Base-by-base conservation (phyloP, 2,113 vertebrate genomes). In the Aldabrachelys gigantea region DNA sequence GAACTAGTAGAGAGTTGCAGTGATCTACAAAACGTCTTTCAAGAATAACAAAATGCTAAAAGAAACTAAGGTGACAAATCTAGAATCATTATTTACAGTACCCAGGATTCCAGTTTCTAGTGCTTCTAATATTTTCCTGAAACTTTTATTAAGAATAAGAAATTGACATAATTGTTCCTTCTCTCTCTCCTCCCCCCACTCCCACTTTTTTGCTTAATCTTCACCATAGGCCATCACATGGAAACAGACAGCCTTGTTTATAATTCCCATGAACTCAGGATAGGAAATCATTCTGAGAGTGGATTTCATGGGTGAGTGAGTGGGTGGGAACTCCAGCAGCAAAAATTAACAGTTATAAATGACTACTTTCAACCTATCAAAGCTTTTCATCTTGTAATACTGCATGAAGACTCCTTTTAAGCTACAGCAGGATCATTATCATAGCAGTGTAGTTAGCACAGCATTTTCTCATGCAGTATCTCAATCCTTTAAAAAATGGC, bases 191-290 rank as follows among this genome's bases (percentile, higher is more conserved):
- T 91, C 22, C 62, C 6, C 1, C 14, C 5, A 41, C 59, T 38
- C 54, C 44, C 84, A 93, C 83, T 80, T 85, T 80, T 94, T 84
- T 88, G 57, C 41, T 79, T 82, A 84, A 89, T 92, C 97, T 92
- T 93, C 65, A 95, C 87, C 91, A 93, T 91, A 72, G 19, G 27
- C 82, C 91, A 27, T 10, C 82, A 96, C 96, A 95, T 95, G 97
- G 38, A 82, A 98, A 98, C 96, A 95, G 90, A 91, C 90, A 94
- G 91, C 96, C 97, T 97, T 96, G 96, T 91, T 92, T 47, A 0
- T 24, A 57, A 91, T 98, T 98, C 98, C 98, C 98, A 98, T 2
- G 97, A 96, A 98, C 96, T 94, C 82, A 6, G 65, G 50, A 91
- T 75, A 97, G 96, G 96, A 98, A 97, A 96, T 82, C 53, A 76